These are phyloP conservation scores for Embiotoca jacksoni DNA, from an alignment of 2,113 vertebrate species.

Conservation along the genomic window DNA sequence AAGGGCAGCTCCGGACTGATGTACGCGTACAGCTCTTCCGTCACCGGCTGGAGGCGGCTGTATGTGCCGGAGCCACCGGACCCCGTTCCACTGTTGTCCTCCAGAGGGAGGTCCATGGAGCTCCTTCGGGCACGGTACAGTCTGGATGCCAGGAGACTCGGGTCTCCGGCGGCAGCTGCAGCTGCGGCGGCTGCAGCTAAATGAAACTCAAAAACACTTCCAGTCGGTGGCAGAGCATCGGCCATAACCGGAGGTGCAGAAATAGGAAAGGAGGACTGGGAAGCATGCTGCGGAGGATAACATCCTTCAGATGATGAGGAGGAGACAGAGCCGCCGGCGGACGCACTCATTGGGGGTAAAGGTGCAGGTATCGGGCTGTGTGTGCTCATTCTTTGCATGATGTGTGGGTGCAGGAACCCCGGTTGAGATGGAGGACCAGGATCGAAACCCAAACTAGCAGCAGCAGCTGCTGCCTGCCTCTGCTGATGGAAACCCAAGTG, in stretches of 20 bases:
- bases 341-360: constrained; percentile 55
- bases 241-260: constrained; percentile 92
- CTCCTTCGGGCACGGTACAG: constrained; percentile 88
- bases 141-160: constrained; percentile 83
- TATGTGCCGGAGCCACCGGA: constrained; percentile 78
- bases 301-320: constrained; percentile 63
- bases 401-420: constrained; percentile 85
- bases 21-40: constrained; percentile 90
- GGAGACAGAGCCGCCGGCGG: constrained; percentile 34
- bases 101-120: constrained; percentile 90
- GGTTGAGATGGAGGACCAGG: constrained; percentile 82
- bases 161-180: constrained; percentile 78
- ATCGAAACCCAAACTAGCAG: constrained; percentile 89
- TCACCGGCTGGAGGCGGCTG: constrained; percentile 93
- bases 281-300: constrained; percentile 86
- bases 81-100: constrained; percentile 83
- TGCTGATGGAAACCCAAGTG: constrained; percentile 84
- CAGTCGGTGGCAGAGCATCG: constrained; percentile 73
- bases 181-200: constrained; percentile 83
- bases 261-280: constrained; percentile 88
- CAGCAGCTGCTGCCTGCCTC: constrained; percentile 83
- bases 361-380: constrained; percentile 69
- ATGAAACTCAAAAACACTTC: constrained; percentile 94
- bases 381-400: constrained; percentile 75
- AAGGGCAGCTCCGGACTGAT: constrained; percentile 86